Percentiles rank a stretch among this genome's conserved stretches.
phyloP scores from a whole-genome alignment of 2,797 vertebrate genomes.

The Pipistrellus nathusii region DNA sequence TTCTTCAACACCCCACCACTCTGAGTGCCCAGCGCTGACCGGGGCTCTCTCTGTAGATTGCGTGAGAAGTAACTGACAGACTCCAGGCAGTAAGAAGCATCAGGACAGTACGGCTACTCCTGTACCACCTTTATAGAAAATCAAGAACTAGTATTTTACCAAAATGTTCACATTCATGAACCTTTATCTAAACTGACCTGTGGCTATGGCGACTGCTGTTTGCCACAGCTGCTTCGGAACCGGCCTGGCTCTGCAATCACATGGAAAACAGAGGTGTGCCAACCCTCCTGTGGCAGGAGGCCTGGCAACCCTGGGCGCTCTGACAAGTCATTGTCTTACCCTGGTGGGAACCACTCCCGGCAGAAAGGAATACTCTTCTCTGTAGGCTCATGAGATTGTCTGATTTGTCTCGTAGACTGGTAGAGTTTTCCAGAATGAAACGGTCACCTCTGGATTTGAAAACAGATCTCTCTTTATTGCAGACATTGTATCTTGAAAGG shows the following conservation, averaged over 20 bases:
- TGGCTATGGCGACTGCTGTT: background rate
- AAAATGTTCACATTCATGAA: background rate
- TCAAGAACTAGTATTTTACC: background rate
- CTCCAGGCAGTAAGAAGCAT: background rate
- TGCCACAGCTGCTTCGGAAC: background rate
- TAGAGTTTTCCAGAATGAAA: slow-evolving; percentile 7
- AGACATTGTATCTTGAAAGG: slow-evolving; percentile 8
- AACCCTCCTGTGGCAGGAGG: background rate
- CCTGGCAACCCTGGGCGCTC: background rate
- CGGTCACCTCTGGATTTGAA: slow-evolving; percentile 20
- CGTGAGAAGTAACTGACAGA: background rate
- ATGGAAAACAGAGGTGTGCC: background rate
- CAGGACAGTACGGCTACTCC: background rate
- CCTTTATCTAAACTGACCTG: background rate
- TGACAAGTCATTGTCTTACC: background rate
- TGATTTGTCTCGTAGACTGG: background rate
- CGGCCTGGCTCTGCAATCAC: background rate
- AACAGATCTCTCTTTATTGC: background rate
- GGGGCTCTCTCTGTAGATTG: background rate
- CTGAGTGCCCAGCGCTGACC: background rate
- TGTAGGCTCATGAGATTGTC: background rate
- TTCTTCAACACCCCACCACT: background rate
- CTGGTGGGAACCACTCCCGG: background rate
- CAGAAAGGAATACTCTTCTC: background rate
- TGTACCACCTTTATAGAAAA: background rate